Conservation (phyloP, 2,888 invertebrate species). For the Phaonia tiefii region DNA sequence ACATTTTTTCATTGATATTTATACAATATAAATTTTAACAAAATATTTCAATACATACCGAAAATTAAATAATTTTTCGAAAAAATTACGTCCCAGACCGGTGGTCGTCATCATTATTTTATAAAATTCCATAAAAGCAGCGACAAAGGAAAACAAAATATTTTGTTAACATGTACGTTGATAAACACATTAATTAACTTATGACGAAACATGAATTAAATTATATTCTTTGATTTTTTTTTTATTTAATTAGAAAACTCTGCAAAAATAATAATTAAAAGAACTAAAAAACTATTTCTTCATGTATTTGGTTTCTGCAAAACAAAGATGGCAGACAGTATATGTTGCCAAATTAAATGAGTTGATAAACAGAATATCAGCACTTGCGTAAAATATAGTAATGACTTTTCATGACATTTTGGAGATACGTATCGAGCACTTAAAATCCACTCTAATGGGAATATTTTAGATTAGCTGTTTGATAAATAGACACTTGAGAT, state of each 20-base stretch:
- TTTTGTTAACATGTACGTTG: conserved; percentile 17
- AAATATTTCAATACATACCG: conserved; percentile 66
- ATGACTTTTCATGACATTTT: too few relatives aligned
- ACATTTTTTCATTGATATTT: not conserved
- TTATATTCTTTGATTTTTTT: conserved; percentile 23
- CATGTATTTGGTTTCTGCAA: too few relatives aligned
- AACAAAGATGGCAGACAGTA: too few relatives aligned
- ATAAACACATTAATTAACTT: conserved; percentile 33
- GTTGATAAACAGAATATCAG: too few relatives aligned
- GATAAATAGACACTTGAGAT: too few relatives aligned
- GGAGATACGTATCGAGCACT: too few relatives aligned
- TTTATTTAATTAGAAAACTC: conserved; percentile 9
- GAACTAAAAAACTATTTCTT: not conserved
- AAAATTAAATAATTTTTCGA: conserved; percentile 73
- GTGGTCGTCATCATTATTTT: conserved; percentile 72
- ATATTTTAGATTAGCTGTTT: too few relatives aligned
- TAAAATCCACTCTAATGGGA: too few relatives aligned
- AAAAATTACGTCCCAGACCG: conserved; percentile 72
- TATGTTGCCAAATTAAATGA: too few relatives aligned
- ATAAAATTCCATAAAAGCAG: conserved; percentile 68
- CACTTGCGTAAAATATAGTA: too few relatives aligned
- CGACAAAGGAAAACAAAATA: conserved; percentile 20
- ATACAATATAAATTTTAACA: not conserved
- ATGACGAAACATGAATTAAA: conserved; percentile 6
- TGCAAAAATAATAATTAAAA: conserved; percentile 12